phyloP scores from a whole-genome alignment of 2,113 vertebrate genomes.

The Cyphomyrus discorhynchus region DNA sequence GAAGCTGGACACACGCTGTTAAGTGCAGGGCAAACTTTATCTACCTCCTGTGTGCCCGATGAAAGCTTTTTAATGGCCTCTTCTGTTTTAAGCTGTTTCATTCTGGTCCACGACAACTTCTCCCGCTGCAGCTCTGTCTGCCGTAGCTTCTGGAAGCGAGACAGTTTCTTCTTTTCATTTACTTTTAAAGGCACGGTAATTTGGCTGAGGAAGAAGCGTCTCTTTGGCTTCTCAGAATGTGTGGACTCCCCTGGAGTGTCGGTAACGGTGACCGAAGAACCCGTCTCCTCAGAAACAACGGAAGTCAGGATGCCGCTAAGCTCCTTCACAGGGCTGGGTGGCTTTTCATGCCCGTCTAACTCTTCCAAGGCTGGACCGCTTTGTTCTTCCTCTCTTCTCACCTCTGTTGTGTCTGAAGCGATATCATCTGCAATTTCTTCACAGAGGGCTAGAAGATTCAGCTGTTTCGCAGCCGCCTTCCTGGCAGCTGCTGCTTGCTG shows the following conservation, averaged over 20 bases:
- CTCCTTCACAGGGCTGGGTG: constrained; percentile 13
- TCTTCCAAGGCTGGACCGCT: constrained; percentile 36
- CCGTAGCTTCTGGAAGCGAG: constrained; percentile 60
- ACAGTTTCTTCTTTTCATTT: constrained; percentile 71
- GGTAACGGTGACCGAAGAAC: constrained; percentile 35
- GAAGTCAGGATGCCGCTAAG: constrained; percentile 25
- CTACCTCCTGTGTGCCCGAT: constrained; percentile 42
- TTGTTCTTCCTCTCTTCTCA: constrained; percentile 70
- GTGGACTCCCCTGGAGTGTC: constrained; percentile 33
- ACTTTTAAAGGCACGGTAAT: constrained; percentile 78
- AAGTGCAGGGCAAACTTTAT: background rate
- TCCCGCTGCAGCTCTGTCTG: constrained; percentile 67
- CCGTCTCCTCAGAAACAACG: constrained; percentile 36
- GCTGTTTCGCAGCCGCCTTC: constrained; percentile 63
- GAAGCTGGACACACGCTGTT: constrained; percentile 23
- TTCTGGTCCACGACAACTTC: constrained; percentile 87
- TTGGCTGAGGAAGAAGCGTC: constrained; percentile 88
- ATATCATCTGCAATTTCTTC: constrained; percentile 97
- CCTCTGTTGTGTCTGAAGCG: constrained; percentile 85
- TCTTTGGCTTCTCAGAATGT: constrained; percentile 60
- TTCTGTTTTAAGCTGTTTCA: constrained; percentile 73
- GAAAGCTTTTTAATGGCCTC: constrained; percentile 56
- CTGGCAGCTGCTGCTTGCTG: constrained; percentile 60
- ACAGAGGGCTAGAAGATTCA: constrained; percentile 90
- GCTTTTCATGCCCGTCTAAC: constrained; percentile 16